Evolutionary conservation across 2,888 invertebrate genomes (phyloP), one percentile per base, ranked within the genome.

Genomic region (Drosophila eohydei): DNA sequence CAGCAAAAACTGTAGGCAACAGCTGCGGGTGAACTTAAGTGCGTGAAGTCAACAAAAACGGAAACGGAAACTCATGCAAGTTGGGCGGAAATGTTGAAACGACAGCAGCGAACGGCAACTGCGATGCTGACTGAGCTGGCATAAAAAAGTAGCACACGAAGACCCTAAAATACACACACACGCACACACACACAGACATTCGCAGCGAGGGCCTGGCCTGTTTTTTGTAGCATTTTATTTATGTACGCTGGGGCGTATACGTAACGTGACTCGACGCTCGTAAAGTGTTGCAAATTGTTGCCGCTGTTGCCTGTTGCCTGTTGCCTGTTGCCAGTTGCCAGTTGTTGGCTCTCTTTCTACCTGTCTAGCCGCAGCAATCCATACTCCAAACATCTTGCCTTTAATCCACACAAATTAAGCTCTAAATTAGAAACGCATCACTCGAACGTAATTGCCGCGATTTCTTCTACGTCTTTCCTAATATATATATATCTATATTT

Each of bases 371-470:
- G 58, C 36, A 38, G 16, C 44, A 50, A 56, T 48, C 21, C 5
- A 34, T 4, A 50, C 38, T 50, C 12, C n/a, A 51, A 58, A 61
- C 63, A 69, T 30, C 26, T 50, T 50, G 54, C 46, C 59, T 76
- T 65, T 66, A 80, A 71, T 74, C 83, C 71, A 74, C 67, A 63
- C 68, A 88, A 88, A 88, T 88, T 70, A 88, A 84, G 86, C 83
- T 64, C 71, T 86, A 86, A 84, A 84, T 84, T 84, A 88, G 87
- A 79, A 88, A 84, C 69, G 87, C 88, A 88, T 84, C 88, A 79
- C 67, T 86, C 68, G 74, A 66, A 79, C 69, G 87, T 84, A 88
- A 84, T 84, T 88, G 84, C 81, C 59, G 59, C 59, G 38, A 36
- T 38, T 36, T 26, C 34, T 14, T 4, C 51, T 14, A 26, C 34